Base-by-base conservation (phyloP, 1,140 invertebrate genomes). In the Euura lappo region DNA sequence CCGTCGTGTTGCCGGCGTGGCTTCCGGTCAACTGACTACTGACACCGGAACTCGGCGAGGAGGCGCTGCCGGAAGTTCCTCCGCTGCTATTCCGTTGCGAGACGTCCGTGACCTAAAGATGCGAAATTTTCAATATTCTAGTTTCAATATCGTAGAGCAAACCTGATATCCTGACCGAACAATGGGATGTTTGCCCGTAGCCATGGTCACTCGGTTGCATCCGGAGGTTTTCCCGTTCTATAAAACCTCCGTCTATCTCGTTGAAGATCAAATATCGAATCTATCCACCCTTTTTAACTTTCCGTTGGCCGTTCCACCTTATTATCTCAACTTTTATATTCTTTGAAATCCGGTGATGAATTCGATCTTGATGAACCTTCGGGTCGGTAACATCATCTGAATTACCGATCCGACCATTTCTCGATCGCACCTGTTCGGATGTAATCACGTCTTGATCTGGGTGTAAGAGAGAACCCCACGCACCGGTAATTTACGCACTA, bases 1-100 rank as follows among this genome's bases (percentile, higher is more conserved):
- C 71, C 65, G 0, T 77, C 28, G 28, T 28, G 28, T 28, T 28
- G 79, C 70, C 81, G 81, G 51, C 51, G 69, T 83, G 77, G 68
- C 83, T 85, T 74, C 83, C 84, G 70, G 87, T 88, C 77, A 88
- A 78, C 77, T 87, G 89, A 79, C 88, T 89, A 71, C 89, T 89
- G 13, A 90, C 89, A 71, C 89, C 89, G 68, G 90, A 89, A 81
- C 88, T 90, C 70, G 90, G 90, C 46, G 90, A 89, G 47, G 87
- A 88, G 75, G 88, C 87, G 79, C 87, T 88, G 74, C 84, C 87
- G 74, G 85, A 88, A 60, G 82, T 88, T 45, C 85, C 84, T 75
- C 85, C 87, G 77, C 85, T 89, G 77, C 86, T 89, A 75, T 90
- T 89, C 43, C 89, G 82, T 72, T 89, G 88, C 72, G 89, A 89